Evolutionary conservation across 1,140 invertebrate genomes (phyloP), one percentile per base, ranked within the genome.

Genomic region (Scaptomyza graminum): DNA sequence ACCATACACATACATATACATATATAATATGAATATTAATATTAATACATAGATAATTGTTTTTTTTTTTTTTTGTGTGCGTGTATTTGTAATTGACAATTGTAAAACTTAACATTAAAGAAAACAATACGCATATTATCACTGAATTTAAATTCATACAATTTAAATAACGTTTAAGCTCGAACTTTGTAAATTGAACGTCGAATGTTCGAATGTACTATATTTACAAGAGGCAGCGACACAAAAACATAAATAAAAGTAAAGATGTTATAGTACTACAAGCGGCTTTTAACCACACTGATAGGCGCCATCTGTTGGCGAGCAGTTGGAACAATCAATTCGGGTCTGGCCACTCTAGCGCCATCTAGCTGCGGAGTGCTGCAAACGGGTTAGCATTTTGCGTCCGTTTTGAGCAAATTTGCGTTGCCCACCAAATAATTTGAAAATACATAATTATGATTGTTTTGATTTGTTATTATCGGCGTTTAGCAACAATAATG

Each of bases 121-220:
- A 67, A 31, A 59, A 76, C 81, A 85, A 67, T 81, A 87, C 59
- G 69, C 69, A 85, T 81, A 85, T 87, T 87, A 85, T 81, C 82
- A 85, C 81, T 87, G 82, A 85, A 85, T 81, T 85, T 31, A 44
- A 85, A 87, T 85, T 85, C 81, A 87, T 81, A 74, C 44, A 84
- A 80, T 64, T 84, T 67, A 85, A 85, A 76, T 70, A 76, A 76
- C 64, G 66, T 70, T 79, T 76, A 63, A 67, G 65, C 63, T 74
- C 70, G 51, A 69, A 85, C 81, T 85, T 87, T 85, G 82, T 87
- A 85, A 85, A 85, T 68, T 74, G 22, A 74, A 68, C 50, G 70
- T 62, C 50, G 70, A 65, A 74, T 87, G 78, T 85, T 87, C 63
- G 74, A 81, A 81, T 85, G 83, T 84, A 84, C 80, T 85, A 85